Base-by-base conservation (phyloP, 1,140 invertebrate species). In the Brachionus calyciflorus region DNA sequence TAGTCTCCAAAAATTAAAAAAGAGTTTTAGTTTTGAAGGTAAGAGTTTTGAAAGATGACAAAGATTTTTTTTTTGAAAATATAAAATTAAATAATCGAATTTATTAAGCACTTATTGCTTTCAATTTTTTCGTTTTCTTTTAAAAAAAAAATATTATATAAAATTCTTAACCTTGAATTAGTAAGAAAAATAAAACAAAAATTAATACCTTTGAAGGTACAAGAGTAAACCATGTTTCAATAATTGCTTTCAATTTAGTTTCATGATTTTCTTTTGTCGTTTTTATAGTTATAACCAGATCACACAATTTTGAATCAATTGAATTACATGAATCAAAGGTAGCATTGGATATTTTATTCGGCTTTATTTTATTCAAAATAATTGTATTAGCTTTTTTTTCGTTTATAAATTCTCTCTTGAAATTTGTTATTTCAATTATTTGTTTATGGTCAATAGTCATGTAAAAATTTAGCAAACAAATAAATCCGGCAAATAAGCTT, bases 231-330 rank as follows among this genome's bases (percentile, higher is more conserved):
- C 69, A 73, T 2, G 69, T 73, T 33, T 73, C 10, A 49, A 73
- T 51, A n/a, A 73, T 49, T 1, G 26, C 19, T n/a, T 26, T 73
- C 12, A 73, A 21, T 41, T 55, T 73, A 40, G 14, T 37, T 24
- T 73, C n/a, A 51, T 73, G 37, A 53, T 73, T 73, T n/a, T 21
- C 19, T 26, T 51, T 73, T 9, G 69, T 51, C 3, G 46, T 73
- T 51, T 73, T 73, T 0, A 73, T 46, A 37, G 69, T 73, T n/a
- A 73, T 55, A 19, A 49, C 17, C 17, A 73, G 33, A 41, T 73
- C 48, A 26, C 69, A 73, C 33, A 51, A 37, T 21, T 30, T 14
- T 21, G 12, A n/a, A 40, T 73, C 21, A 2, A 1, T 9, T 24
- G 46, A 9, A 24, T 51, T 33, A 24, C 69, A 73, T 21, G 19